Percentiles rank a stretch among this genome's conserved stretches.
Conservation (phyloP, 2,888 invertebrate genomes). For the Cryptus viduatorius region DNA sequence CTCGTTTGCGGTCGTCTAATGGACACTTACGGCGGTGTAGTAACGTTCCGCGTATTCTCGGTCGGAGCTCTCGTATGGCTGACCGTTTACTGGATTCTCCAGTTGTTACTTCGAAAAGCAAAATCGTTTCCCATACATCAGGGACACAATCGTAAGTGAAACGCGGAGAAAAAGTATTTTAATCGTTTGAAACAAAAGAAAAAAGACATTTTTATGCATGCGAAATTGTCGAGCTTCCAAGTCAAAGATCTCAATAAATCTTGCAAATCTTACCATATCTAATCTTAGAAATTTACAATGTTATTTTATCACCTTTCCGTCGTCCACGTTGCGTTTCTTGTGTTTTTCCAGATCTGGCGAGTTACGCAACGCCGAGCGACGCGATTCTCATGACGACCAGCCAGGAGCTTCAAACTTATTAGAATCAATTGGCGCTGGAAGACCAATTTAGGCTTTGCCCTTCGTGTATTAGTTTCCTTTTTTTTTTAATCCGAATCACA, state of each 20-base stretch:
- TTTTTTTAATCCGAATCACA: constrained; percentile 17
- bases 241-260: constrained; percentile 2
- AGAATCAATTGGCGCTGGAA: constrained; percentile 62
- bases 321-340: constrained; percentile 62
- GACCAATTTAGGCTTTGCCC: constrained; percentile 43
- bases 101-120: constrained; percentile 78
- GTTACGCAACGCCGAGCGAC: constrained; percentile 89
- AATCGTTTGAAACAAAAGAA: constrained; percentile 60
- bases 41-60: constrained; percentile 91
- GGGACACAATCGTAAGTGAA: constrained; percentile 83
- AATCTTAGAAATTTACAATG: neutral
- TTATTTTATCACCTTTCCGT: constrained; percentile 36
- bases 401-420: constrained; percentile 83
- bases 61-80: constrained; percentile 88
- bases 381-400: constrained; percentile 88
- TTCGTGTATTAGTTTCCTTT: constrained; percentile 6
- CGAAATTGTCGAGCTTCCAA: neutral
- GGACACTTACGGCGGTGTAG: constrained; percentile 88
- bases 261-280: neutral
- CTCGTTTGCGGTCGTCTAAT: constrained; percentile 91
- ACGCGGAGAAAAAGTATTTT: constrained; percentile 67
- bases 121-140: constrained; percentile 80
- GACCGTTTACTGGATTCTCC: constrained; percentile 80
- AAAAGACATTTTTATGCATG: constrained; percentile 42
- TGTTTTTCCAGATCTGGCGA: constrained; percentile 83